A percentile compares a stretch with the other conserved stretches of the same genome.
Evolutionary conservation across 2,888 invertebrate genomes (phyloP).

Genomic region (Brachyopa scutellaris): DNA sequence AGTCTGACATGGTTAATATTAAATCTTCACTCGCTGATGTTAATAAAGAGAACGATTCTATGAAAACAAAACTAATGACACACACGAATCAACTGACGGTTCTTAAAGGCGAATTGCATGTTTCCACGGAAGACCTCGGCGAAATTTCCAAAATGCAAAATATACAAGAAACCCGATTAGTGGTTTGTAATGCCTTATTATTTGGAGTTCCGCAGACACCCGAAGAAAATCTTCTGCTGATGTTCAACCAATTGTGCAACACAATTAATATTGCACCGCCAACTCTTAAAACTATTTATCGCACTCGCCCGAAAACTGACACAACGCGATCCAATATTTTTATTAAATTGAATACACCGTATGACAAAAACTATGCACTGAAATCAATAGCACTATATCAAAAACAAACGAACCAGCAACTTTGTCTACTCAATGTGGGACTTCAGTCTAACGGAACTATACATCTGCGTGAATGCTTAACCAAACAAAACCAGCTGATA

Average conservation of each 20-base stretch:
- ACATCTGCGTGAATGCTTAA: no score
- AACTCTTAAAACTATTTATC: not conserved
- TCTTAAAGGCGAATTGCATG: not conserved
- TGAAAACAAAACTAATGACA: not conserved
- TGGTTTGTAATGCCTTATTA: not conserved
- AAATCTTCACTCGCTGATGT: not conserved
- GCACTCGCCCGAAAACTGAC: not conserved
- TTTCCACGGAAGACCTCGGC: not conserved
- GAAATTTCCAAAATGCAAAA: not conserved
- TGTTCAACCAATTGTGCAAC: not conserved
- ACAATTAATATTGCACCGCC: not conserved
- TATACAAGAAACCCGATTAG: not conserved
- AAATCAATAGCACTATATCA: not conserved
- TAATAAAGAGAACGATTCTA: not conserved
- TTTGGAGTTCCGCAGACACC: not conserved
- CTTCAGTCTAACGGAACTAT: no score
- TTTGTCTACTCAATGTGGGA: not conserved
- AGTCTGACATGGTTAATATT: not conserved
- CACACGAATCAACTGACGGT: not conserved
- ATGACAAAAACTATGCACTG: not conserved
- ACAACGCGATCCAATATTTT: no score
- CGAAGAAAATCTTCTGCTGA: no score
- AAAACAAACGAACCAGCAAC: not conserved
- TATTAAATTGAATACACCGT: not conserved
- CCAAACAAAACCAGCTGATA: no score